These are phyloP conservation scores for Bujurquina vittata DNA, from an alignment of 2,113 vertebrate species.

Conservation along the genomic window DNA sequence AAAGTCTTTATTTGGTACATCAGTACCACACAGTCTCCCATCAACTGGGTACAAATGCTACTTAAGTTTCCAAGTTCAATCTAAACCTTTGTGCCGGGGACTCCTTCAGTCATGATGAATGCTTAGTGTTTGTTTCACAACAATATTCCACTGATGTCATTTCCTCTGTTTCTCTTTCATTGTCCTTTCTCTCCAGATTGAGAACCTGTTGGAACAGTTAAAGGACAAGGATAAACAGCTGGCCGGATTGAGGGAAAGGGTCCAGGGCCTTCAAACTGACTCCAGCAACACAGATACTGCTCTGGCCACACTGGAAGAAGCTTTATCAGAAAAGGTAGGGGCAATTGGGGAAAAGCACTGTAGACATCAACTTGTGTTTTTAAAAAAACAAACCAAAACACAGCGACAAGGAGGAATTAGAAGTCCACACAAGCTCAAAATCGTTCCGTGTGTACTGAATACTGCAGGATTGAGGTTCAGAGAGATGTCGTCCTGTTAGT, in stretches of 20 bases:
- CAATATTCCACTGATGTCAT: neutral
- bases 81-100: neutral
- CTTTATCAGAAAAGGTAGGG: slow-evolving; percentile 94
- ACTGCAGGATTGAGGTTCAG: neutral
- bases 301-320: slow-evolving; percentile 92
- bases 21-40: neutral
- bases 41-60: neutral
- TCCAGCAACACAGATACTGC: slow-evolving; percentile 98
- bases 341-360: neutral
- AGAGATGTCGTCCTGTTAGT: neutral
- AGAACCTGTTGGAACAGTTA: slow-evolving; percentile 97
- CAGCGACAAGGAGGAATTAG: neutral
- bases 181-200: slow-evolving; percentile 83
- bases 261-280: slow-evolving; percentile 95
- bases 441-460: neutral
- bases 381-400: neutral
- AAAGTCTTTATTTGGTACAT: slow-evolving; percentile 2
- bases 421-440: neutral
- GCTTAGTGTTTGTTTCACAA: slow-evolving; percentile 23
- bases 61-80: slow-evolving; percentile 7
- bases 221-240: slow-evolving; percentile 98
- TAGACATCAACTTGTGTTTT: neutral
- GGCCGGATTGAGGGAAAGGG: slow-evolving; percentile 90
- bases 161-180: slow-evolving; percentile 17
- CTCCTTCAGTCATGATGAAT: neutral